A percentile compares a stretch with the other conserved stretches of the same genome.
These are phyloP conservation scores for Cetonia aurata DNA, from an alignment of 2,888 invertebrate species.

Conservation along the genomic window DNA sequence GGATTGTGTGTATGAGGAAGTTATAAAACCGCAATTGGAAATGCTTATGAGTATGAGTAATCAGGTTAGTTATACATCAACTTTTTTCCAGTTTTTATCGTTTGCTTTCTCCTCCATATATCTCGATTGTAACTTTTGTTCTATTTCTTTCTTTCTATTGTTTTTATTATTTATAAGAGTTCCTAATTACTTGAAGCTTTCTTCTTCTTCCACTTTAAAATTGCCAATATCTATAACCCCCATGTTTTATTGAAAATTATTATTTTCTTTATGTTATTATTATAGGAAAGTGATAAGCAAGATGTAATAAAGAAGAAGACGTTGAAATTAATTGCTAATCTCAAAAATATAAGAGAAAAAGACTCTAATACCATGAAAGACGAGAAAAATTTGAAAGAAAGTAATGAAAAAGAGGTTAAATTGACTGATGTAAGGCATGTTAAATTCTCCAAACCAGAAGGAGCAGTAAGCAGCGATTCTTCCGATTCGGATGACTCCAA, in stretches of 20 bases:
- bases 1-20: slow-evolving; percentile 76
- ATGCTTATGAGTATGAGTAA: slow-evolving; percentile 69
- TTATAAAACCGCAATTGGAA: slow-evolving; percentile 77
- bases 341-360: slow-evolving; percentile 43
- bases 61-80: slow-evolving; percentile 4
- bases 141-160: no score
- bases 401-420: slow-evolving; percentile 2
- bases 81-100: no score
- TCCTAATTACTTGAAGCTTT: no score
- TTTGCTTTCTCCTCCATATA: no score
- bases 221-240: no score
- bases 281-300: background rate
- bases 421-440: slow-evolving; percentile 15
- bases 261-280: background rate
- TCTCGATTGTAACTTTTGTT: no score
- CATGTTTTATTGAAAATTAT: slow-evolving; percentile 1
- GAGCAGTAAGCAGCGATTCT: slow-evolving; percentile 20
- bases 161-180: no score
- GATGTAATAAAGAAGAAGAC: slow-evolving; percentile 60
- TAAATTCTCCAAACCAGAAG: slow-evolving; percentile 38
- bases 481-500: slow-evolving; percentile 36
- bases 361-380: slow-evolving; percentile 14
- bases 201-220: no score
- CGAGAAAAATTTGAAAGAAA: slow-evolving; percentile 32
- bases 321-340: slow-evolving; percentile 65